phyloP scores from a whole-genome alignment of 2,888 invertebrate genomes.

The Rhopalosiphum nymphaeae region DNA sequence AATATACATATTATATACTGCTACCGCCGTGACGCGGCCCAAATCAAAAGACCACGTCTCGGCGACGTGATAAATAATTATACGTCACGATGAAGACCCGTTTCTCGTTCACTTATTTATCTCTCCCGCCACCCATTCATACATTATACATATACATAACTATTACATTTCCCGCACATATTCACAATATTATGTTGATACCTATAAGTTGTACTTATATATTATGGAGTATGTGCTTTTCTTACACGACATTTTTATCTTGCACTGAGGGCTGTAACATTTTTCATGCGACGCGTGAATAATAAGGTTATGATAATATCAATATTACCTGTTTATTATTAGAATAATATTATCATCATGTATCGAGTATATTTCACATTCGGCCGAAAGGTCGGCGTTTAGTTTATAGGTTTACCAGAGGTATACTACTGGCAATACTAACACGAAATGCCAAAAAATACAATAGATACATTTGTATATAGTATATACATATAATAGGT shows the following conservation, averaged over 20 bases:
- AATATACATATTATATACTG: conserved; percentile 5
- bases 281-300: not conserved
- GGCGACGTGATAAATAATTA: conserved; percentile 50
- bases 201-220: not conserved
- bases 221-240: not conserved
- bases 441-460: not conserved
- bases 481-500: not conserved
- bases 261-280: not conserved
- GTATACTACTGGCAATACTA: not conserved
- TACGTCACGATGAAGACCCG: not conserved
- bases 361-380: not conserved
- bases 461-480: not conserved
- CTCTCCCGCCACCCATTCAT: not conserved
- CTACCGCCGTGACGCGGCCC: conserved; percentile 34
- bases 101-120: conserved; percentile 48
- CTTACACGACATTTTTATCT: not conserved
- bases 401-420: not conserved
- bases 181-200: not conserved
- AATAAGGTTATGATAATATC: no score
- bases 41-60: conserved; percentile 53
- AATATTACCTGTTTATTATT: not conserved
- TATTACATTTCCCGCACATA: not conserved
- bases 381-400: not conserved
- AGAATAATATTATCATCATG: not conserved
- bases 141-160: not conserved